Base-by-base conservation (phyloP, 2,888 invertebrate genomes). In the Peribatodes rhomboidaria region DNA sequence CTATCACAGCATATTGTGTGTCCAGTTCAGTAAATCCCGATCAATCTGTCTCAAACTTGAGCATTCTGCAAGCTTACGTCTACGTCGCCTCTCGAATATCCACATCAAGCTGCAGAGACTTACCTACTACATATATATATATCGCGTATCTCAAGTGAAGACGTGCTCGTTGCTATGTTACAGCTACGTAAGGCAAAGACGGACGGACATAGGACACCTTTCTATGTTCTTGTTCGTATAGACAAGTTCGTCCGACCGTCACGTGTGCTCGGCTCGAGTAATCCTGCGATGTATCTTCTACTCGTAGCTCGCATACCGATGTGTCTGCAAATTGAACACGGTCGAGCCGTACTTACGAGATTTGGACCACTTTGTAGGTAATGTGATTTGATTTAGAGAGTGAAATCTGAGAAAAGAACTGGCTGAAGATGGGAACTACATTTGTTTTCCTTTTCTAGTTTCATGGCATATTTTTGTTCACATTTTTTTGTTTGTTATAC, bases 301-400 rank as follows among this genome's bases (percentile, higher is more conserved):
- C 31, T 16, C 52, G 59, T 13, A 39, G 61, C 64, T 66, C 61
- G 65, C 68, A 63, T 65, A 65, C 65, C 60, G 47, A 63, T 69
- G 55, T 68, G 65, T 54, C 65, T 67, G 61, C 46, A 68, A 64
- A 72, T 67, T 65, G 68, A 68, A 68, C 64, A 67, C 57, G 63
- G 20, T 6, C 9, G 46, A 53, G 31, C 13, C 31, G 53, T 47
- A 54, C 60, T 54, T 61, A 61, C 52, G 13, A 44, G 22, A 50
- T 56, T 61, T 41, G 22, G 35, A 37, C 49, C 42, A 49, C 47
- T 55, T 61, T 49, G 49, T 61, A 56, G 6, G 20, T 47, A 47
- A 47, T 41, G 37, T 46, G 47, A 55, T 61, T 61, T 55, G 33
- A 55, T 61, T 54, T 47, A 27, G 53, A 41, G 41, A 33, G 27